phyloP scores from a whole-genome alignment of 1,140 invertebrate genomes.

The Listronotus oregonensis region DNA sequence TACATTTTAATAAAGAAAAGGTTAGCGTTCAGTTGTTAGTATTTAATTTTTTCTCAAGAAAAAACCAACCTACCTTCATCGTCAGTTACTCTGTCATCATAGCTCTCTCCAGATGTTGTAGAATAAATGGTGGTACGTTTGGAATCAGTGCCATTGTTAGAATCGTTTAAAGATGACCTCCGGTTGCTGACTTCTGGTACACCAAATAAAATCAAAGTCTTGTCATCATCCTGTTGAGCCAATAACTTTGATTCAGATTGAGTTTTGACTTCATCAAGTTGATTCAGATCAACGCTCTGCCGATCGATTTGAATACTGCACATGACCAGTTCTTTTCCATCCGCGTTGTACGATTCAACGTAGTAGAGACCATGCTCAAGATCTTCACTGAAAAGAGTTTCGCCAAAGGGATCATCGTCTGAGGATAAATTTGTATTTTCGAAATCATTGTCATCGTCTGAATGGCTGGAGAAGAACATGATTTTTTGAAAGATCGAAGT shows the following conservation, averaged over 20 bases:
- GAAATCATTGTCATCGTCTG: neutral
- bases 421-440: neutral
- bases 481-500: too few relatives aligned
- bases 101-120: constrained; percentile 35
- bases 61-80: too few relatives aligned
- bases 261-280: constrained; percentile 15
- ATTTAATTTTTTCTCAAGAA: too few relatives aligned
- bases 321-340: constrained; percentile 39
- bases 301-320: constrained; percentile 20
- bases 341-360: constrained; percentile 41
- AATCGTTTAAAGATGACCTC: too few relatives aligned
- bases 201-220: constrained; percentile 7
- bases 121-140: constrained; percentile 39
- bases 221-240: constrained; percentile 6
- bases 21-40: too few relatives aligned
- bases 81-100: constrained; percentile 21
- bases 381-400: constrained; percentile 31
- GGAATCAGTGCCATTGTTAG: constrained; percentile 15
- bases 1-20: too few relatives aligned
- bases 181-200: neutral
- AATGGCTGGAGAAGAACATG: neutral
- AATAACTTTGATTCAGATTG: constrained; percentile 6
- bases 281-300: constrained; percentile 21
- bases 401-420: constrained; percentile 36
- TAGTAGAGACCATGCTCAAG: constrained; percentile 35